Evolutionary conservation across 64 coral and sea anemone genomes (phyloP), one percentile per base, ranked within the genome.

Genomic region (Montipora cactus): DNA sequence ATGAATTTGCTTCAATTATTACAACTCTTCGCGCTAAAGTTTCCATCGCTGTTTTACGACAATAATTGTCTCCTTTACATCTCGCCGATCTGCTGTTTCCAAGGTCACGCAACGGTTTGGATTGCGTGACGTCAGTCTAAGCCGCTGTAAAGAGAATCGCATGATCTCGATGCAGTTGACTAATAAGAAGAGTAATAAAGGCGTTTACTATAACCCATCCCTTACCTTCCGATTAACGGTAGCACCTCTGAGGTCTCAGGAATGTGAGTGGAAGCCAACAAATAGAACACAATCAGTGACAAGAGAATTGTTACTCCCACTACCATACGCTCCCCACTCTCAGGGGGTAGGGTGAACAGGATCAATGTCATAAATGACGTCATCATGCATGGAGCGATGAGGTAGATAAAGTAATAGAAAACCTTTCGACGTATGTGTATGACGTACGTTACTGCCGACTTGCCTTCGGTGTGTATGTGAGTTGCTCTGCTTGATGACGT

Each of bases 271-370:
- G 97, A 94, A 52, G 97, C 94, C 58, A 99, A 85, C 45, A 99
- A 28, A 70, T 92, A 99, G 92, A 99, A 99, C 5, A 99, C 97
- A 1, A 91, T 94, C 48, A 99, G 95, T 45, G 97, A 93, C 49
- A 99, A 62, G 8, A 99, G 95, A 52, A 99, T 86, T 5, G 97
- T 99, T 2, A 95, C 95, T 10, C 97, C 97, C 57, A 99, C 95
- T 18, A 99, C 97, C 97, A 99, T 99, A 0, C 95, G 84, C 52
- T 99, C 97, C 15, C 97, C 97, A 92, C 97, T 96, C 58, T 93
- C 97, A 83, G 97, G 94, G 13, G 94, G 97, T 6, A 99, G 85
- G n/a, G 87, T 89, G 67, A 99, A 99, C 16, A 99, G 58, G 18
- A 99, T 68, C 8, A 92, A 50, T 5, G 94, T 94, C 46, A 99